Base-by-base conservation (phyloP, 2,797 vertebrate species). In the Todus mexicanus region DNA sequence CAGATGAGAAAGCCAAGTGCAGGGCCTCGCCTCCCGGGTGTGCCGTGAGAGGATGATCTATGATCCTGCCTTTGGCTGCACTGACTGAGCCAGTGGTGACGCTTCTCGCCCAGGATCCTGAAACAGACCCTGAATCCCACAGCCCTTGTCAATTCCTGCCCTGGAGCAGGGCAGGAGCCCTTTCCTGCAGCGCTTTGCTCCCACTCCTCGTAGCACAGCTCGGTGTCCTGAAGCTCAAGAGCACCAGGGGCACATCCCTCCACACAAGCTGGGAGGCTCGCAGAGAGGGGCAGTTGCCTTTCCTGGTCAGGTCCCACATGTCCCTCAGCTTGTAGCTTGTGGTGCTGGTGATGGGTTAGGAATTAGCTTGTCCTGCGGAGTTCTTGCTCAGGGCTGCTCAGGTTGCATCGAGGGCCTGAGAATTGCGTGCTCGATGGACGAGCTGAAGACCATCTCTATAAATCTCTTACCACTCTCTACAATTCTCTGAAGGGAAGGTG, bases 361-460 rank as follows among this genome's bases (percentile, higher is more conserved):
- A 22, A 35, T 23, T 11, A 15, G 9, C 38, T 33, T 45, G 42
- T 50, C 57, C 33, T 17, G 25, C 29, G 12, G 57, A 35, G 31
- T 17, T 56, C 73, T 54, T 56, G 61, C 54, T 38, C 19, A 16
- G 23, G 6, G 18, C 19, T 50, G 35, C 22, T 66, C 47, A 40
- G 64, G 12, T 61, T 54, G 21, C 27, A 5, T 5, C 0, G 1
- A 56, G 70, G 29, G 25, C 29, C 68, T 40, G 75, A 53, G 57
- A 53, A 21, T 10, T 7, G 29, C 7, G 4, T 4, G 25, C 63
- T 57, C 48, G 8, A 17, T 10, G 50, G 37, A 26, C 11, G 8
- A 18, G 16, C 25, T 1, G 3, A 51, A 64, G 50, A 12, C 31
- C 3, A 0, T 43, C 40, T 50, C 31, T 42, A 3, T 23, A 37